Evolutionary conservation across 2,113 vertebrate genomes (phyloP), one percentile per base, ranked within the genome.

Genomic region (Pedionomus torquatus): DNA sequence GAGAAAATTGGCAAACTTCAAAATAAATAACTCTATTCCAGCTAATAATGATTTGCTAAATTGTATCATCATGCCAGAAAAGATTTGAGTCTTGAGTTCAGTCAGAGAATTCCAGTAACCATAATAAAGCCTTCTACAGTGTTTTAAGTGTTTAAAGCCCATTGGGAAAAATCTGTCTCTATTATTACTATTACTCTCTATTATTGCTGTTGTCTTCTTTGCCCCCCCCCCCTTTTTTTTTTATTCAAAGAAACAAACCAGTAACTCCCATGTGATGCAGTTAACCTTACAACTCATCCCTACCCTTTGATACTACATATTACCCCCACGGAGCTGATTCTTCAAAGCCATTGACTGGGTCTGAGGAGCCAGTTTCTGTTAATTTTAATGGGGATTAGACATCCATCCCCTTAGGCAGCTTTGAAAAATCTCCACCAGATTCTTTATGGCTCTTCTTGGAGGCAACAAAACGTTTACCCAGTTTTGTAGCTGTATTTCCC

Each of bases 351-450:
- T 31, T 55, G 61, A 72, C 52, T 80, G 83, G 63, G 30, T 69
- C 37, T 77, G 89, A 85, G 74, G 70, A 97, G 75, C 41, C 63
- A 76, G 84, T 84, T 95, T 92, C 91, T 89, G 66, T 87, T 95
- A 49, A 91, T 95, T 96, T 95, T 95, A 93, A 93, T 95, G 81
- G 93, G 46, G 49, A 87, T 82, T 95, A 87, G 74, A 89, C 81
- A 79, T 94, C 66, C 89, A 93, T 79, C 63, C 94, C 95, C 93
- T 69, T 61, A 91, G 94, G 95, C 91, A 91, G 26, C 83, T 91
- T 80, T 70, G 91, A 95, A 97, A 91, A 97, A 65, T 89, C 49
- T 91, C 77, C 37, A 57, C 70, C 41, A 72, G 65, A 79, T 92
- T 69, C 96, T 93, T 95, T 92, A 95, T 93, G 91, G 49, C 41